A percentile compares a stretch with the other conserved stretches of the same genome.
Conservation (phyloP, 2,888 invertebrate species). For the Microctonus aethiopoides region DNA sequence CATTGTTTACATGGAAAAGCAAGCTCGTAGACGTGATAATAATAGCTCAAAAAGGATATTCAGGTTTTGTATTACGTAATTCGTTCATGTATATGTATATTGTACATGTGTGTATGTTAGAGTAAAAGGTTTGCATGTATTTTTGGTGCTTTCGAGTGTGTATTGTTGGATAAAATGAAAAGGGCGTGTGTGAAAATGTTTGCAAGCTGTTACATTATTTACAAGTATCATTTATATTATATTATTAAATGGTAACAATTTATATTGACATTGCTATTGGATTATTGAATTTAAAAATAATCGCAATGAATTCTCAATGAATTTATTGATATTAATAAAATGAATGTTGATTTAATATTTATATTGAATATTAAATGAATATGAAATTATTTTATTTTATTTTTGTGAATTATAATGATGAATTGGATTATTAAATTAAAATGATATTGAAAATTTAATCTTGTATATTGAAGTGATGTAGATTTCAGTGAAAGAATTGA, state of each 20-base stretch:
- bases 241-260: neutral
- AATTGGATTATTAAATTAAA: neutral
- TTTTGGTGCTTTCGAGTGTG: too few species aligned
- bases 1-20: constrained; percentile 19
- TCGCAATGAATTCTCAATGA: too few species aligned
- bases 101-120: too few species aligned
- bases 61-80: neutral
- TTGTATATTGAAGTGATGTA: neutral
- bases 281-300: too few species aligned
- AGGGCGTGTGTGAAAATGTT: neutral
- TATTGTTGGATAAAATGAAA: neutral
- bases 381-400: neutral
- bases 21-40: constrained; percentile 20
- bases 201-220: neutral
- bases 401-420: neutral
- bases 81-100: neutral
- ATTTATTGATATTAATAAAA: neutral
- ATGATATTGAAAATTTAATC: neutral
- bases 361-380: neutral
- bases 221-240: neutral
- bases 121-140: too few species aligned
- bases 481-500: neutral
- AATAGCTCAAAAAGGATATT: neutral
- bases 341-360: too few species aligned
- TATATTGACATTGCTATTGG: too few species aligned